Evolutionary conservation across 2,888 invertebrate genomes (phyloP).

Genomic region (Lottia gigantea): DNA sequence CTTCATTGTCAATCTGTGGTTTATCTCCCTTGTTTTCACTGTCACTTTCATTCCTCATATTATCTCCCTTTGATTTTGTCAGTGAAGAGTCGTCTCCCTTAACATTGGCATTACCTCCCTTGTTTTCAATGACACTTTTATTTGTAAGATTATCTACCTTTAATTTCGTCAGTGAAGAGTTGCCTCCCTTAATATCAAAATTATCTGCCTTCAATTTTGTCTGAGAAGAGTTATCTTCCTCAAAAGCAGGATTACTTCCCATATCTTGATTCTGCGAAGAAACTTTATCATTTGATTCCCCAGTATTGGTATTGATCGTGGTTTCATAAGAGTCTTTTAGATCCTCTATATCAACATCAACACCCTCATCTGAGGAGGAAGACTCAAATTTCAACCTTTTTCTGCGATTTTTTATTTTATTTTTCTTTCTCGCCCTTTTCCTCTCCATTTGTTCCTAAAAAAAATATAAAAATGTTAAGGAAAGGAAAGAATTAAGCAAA

Average conservation of each 20-base stretch:
- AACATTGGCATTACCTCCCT: neutral
- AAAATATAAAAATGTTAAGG: no score
- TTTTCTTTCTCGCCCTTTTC: neutral
- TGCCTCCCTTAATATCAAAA: neutral
- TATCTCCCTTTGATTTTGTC: neutral
- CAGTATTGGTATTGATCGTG: neutral
- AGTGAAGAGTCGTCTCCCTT: neutral
- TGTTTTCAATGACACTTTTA: no score
- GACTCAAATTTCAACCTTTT: neutral
- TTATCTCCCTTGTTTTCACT: neutral
- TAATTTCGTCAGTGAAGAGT: neutral
- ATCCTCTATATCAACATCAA: no score
- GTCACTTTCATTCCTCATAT: neutral
- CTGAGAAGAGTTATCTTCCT: no score
- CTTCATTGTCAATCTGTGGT: neutral
- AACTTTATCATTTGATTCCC: neutral
- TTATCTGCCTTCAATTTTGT: no score
- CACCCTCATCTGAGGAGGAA: neutral
- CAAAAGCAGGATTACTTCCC: no score
- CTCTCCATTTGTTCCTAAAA: neutral
- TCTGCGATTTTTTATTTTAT: neutral
- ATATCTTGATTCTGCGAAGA: no score
- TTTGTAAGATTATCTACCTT: no score
- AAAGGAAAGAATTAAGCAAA: no score
- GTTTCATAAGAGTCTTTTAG: neutral